These are phyloP conservation scores for Caenorhabditis sinica DNA, from an alignment of 2,888 invertebrate genomes.

Conservation along the genomic window DNA sequence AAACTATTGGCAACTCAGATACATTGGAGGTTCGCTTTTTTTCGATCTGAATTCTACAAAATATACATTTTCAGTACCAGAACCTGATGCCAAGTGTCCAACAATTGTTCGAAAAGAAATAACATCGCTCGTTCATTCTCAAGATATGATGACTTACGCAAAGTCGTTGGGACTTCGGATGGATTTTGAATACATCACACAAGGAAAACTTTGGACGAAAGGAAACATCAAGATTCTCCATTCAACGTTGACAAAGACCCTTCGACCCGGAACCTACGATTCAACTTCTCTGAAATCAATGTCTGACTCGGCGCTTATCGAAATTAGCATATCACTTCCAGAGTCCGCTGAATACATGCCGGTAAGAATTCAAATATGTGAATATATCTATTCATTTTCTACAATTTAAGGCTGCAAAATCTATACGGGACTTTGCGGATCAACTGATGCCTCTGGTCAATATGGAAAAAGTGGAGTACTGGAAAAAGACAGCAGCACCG, in stretches of 20 bases:
- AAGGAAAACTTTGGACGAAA: constrained; percentile 73
- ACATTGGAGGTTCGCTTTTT: constrained; percentile 67
- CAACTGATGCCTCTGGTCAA: constrained; percentile 72
- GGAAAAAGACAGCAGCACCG: constrained; percentile 60
- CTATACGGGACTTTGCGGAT: constrained; percentile 72
- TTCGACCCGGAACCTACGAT: constrained; percentile 70
- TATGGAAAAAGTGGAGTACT: constrained; percentile 77
- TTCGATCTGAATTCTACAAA: neutral
- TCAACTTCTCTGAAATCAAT: constrained; percentile 54
- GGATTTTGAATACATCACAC: constrained; percentile 76
- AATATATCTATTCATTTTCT: neutral
- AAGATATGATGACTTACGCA: constrained; percentile 76
- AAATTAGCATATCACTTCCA: constrained; percentile 71
- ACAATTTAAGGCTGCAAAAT: constrained; percentile 67
- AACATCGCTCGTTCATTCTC: constrained; percentile 68
- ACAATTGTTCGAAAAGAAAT: constrained; percentile 76
- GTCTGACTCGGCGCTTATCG: constrained; percentile 69
- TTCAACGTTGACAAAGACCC: constrained; percentile 55
- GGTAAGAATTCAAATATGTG: constrained; percentile 38
- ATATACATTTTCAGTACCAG: constrained; percentile 64
- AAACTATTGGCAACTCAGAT: constrained; percentile 72
- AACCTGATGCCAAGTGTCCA: constrained; percentile 75
- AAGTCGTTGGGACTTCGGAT: constrained; percentile 76
- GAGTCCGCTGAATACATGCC: constrained; percentile 72
- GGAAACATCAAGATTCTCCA: constrained; percentile 71